These are phyloP conservation scores for Heliconius hortense DNA, from an alignment of 2,888 invertebrate species.

Conservation along the genomic window DNA sequence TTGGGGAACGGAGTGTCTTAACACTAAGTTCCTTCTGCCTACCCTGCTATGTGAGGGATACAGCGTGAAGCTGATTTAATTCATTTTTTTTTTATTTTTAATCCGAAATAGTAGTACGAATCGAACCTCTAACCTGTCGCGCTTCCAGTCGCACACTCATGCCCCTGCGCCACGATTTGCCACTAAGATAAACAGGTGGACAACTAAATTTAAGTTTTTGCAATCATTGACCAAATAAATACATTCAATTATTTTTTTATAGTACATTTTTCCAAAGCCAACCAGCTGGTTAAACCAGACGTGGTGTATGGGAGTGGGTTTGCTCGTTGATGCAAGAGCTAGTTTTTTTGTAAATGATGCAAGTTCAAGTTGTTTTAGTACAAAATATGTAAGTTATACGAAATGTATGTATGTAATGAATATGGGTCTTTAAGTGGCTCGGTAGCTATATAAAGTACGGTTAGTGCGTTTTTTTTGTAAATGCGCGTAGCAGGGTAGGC, in stretches of 20 bases:
- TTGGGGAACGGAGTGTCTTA: too few relatives aligned
- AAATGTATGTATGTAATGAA: neutral
- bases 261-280: neutral
- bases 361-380: conserved; percentile 12
- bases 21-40: too few relatives aligned
- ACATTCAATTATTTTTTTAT: neutral
- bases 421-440: neutral
- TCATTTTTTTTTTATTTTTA: too few relatives aligned
- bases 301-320: neutral
- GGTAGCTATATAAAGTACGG: too few relatives aligned
- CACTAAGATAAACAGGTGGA: too few relatives aligned
- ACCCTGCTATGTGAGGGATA: too few relatives aligned
- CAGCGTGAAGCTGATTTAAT: too few relatives aligned
- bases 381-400: conserved; percentile 1
- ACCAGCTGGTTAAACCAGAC: neutral
- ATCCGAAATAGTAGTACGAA: neutral
- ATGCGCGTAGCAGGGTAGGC: too few relatives aligned
- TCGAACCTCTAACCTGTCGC: neutral
- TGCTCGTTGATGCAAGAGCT: neutral
- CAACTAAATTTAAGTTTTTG: neutral
- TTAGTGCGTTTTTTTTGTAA: too few relatives aligned
- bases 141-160: neutral
- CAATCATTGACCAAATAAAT: neutral
- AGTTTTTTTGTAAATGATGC: conserved; percentile 21
- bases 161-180: neutral